Evolutionary conservation across 2,113 vertebrate species (phyloP).

Genomic region (Corydoras maculifer): DNA sequence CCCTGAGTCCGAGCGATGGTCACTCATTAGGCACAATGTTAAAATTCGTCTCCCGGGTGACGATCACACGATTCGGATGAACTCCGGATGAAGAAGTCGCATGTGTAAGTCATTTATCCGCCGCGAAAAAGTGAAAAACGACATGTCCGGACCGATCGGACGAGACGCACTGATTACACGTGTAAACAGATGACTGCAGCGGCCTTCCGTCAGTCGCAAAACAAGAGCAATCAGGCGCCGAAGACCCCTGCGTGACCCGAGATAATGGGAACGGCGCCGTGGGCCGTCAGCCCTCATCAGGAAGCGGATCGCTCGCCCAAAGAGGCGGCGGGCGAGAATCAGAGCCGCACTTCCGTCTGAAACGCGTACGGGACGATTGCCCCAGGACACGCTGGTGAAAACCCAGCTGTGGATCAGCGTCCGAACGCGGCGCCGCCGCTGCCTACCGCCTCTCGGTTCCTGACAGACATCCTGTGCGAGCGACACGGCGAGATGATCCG

Average conservation of each 20-base stretch:
- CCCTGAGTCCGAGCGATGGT: neutral
- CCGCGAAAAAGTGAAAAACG: neutral
- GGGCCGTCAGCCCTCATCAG: conserved; percentile 16
- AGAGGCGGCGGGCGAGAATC: conserved; percentile 1
- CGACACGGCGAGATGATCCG: conserved; percentile 1
- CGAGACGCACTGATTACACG: conserved; percentile 23
- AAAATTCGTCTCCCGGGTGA: conserved; percentile 3
- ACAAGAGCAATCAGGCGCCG: conserved; percentile 16
- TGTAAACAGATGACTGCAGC: conserved; percentile 23
- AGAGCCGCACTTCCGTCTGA: neutral
- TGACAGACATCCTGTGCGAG: conserved; percentile 9
- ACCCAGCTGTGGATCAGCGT: neutral
- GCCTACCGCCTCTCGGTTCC: neutral
- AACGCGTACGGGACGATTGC: neutral
- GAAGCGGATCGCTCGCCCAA: neutral
- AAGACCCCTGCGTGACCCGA: conserved; percentile 1
- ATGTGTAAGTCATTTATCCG: neutral
- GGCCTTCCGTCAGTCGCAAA: conserved; percentile 21
- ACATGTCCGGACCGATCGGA: neutral
- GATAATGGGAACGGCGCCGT: conserved; percentile 5
- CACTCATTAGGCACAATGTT: neutral
- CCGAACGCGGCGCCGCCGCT: neutral
- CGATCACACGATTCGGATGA: neutral
- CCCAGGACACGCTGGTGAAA: neutral
- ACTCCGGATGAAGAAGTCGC: conserved; percentile 19